Conservation (phyloP, 2,113 vertebrate species). For the Columba livia region DNA sequence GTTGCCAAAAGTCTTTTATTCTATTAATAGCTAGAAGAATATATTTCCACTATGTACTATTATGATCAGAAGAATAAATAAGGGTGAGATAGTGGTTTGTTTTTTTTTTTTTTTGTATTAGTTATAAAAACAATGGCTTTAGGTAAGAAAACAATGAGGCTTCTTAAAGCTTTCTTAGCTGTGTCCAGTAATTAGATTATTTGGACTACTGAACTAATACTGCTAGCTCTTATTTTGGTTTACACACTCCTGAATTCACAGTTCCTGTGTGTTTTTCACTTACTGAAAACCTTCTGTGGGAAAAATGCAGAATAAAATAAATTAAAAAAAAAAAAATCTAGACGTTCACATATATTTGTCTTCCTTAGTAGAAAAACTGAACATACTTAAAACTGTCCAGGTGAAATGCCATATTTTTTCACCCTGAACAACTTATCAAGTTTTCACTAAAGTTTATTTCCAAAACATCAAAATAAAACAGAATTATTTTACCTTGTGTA, state of each 20-base stretch:
- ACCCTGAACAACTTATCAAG: not conserved
- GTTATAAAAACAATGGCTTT: not conserved
- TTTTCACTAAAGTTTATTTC: not conserved
- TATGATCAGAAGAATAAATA: not conserved
- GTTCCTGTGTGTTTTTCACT: not conserved
- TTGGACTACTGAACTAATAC: not conserved
- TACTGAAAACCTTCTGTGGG: not conserved
- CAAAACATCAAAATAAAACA: not conserved
- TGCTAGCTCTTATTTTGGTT: not conserved
- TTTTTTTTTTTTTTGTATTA: not conserved
- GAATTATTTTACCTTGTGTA: not conserved
- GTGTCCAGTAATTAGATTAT: not conserved
- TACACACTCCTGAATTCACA: not conserved
- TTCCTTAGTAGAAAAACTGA: not conserved
- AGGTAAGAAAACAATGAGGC: not conserved
- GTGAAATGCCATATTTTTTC: not conserved
- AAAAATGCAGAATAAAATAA: not conserved
- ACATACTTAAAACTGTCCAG: not conserved
- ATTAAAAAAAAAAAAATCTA: not conserved
- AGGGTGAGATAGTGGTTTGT: not conserved
- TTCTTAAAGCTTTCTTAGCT: not conserved
- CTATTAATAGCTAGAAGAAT: not conserved
- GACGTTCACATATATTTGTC: not conserved
- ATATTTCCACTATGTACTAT: not conserved
- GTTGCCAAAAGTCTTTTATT: not conserved